These are phyloP conservation scores for Drosophila yooni DNA, from an alignment of 2,888 invertebrate species.

Conservation along the genomic window DNA sequence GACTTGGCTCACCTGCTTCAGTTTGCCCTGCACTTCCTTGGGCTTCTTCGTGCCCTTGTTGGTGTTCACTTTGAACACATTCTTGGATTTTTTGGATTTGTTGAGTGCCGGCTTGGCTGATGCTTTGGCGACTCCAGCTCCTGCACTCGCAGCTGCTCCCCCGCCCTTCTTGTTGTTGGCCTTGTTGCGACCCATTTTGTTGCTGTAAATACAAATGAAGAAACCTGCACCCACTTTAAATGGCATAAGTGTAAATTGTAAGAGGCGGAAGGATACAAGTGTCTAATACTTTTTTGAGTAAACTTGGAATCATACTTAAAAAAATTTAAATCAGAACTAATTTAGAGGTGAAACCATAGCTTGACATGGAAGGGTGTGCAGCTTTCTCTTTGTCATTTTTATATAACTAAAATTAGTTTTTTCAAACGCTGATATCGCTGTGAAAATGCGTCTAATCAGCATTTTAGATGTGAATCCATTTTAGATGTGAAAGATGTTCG, in stretches of 20 bases:
- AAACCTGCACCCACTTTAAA: constrained; percentile 8
- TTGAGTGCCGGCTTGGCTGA: constrained; percentile 63
- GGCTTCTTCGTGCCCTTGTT: constrained; percentile 83
- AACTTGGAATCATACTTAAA: background rate
- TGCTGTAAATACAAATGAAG: constrained; percentile 55
- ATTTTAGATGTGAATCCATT: too few species aligned
- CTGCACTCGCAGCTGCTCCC: constrained; percentile 42
- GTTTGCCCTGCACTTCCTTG: constrained; percentile 84
- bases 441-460: background rate
- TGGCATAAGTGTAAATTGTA: background rate
- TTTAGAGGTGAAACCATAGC: background rate
- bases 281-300: background rate
- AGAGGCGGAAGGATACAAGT: background rate
- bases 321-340: background rate
- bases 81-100: constrained; percentile 82
- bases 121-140: constrained; percentile 35
- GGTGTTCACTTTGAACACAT: constrained; percentile 82
- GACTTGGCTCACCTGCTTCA: constrained; percentile 81
- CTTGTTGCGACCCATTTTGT: constrained; percentile 82
- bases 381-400: background rate
- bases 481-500: too few species aligned
- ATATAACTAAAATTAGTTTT: background rate
- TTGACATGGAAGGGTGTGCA: background rate
- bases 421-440: background rate
- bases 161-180: constrained; percentile 70